Evolutionary conservation across 2,888 invertebrate genomes (phyloP).

Genomic region (Drosophila borealis): DNA sequence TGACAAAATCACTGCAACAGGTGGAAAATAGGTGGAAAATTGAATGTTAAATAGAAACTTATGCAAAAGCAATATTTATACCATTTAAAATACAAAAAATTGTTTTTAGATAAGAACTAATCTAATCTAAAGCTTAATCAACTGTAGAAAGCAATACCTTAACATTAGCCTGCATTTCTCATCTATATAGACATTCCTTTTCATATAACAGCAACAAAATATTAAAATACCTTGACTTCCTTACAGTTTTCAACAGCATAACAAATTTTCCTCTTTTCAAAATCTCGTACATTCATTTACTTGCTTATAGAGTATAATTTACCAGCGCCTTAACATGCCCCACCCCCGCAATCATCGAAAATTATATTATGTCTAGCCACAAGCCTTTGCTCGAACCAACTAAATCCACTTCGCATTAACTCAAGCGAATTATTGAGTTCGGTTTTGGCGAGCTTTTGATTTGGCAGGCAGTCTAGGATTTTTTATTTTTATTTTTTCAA

Average conservation of each 20-base stretch:
- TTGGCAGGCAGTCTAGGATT: slow-evolving; percentile 14
- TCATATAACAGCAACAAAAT: too few relatives aligned
- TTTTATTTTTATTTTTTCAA: slow-evolving; percentile 7
- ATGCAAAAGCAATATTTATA: too few relatives aligned
- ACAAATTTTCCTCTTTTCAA: neutral
- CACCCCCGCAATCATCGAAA: neutral
- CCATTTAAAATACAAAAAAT: too few relatives aligned
- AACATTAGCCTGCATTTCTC: too few relatives aligned
- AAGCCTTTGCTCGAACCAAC: slow-evolving; percentile 35
- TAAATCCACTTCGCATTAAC: slow-evolving; percentile 43
- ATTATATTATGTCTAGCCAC: slow-evolving; percentile 10
- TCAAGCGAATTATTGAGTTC: slow-evolving; percentile 59
- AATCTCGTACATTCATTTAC: slow-evolving; percentile 1
- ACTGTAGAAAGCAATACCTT: too few relatives aligned
- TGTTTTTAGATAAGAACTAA: too few relatives aligned
- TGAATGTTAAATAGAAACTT: too few relatives aligned
- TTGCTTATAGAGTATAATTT: neutral
- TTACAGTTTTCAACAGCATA: neutral
- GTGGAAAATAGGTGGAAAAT: too few relatives aligned
- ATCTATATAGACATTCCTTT: too few relatives aligned
- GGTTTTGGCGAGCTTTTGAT: slow-evolving; percentile 42
- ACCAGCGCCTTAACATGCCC: neutral
- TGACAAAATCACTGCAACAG: too few relatives aligned
- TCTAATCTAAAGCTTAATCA: too few relatives aligned
- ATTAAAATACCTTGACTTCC: too few relatives aligned